Evolutionary conservation across 2,113 vertebrate genomes (phyloP).

Genomic region (Anguilla japonica): DNA sequence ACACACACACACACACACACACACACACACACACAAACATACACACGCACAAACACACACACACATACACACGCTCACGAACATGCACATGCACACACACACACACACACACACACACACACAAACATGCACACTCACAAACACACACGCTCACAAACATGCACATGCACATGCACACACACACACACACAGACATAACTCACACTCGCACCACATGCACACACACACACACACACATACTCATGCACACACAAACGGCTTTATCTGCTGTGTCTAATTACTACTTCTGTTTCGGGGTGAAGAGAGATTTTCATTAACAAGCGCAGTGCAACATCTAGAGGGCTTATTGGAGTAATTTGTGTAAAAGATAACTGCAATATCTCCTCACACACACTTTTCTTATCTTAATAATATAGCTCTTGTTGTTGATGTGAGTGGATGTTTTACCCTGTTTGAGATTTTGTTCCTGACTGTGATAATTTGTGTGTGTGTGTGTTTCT

Average conservation of each 20-base stretch:
- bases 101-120: background rate
- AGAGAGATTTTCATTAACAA: slow-evolving; percentile 3
- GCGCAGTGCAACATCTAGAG: background rate
- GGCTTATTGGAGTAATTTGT: background rate
- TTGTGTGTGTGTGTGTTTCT: background rate
- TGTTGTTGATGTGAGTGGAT: background rate
- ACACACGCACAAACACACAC: background rate
- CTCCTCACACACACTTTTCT: background rate
- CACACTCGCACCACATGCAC: too few relatives aligned
- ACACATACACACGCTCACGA: background rate
- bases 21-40: background rate
- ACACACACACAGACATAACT: too few relatives aligned
- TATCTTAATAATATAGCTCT: background rate
- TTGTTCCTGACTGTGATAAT: background rate
- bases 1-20: slow-evolving; percentile 25
- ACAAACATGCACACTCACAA: slow-evolving; percentile 12
- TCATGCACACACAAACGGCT: slow-evolving; percentile 13
- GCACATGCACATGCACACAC: background rate
- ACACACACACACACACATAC: slow-evolving; percentile 7
- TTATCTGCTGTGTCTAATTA: slow-evolving; percentile 10
- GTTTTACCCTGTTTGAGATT: background rate
- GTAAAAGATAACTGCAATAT: background rate
- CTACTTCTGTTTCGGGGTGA: background rate
- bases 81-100: slow-evolving; percentile 6
- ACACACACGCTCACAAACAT: slow-evolving; percentile 11